phyloP scores from a whole-genome alignment of 1,140 invertebrate species.

The Phenacoccus solenopsis region DNA sequence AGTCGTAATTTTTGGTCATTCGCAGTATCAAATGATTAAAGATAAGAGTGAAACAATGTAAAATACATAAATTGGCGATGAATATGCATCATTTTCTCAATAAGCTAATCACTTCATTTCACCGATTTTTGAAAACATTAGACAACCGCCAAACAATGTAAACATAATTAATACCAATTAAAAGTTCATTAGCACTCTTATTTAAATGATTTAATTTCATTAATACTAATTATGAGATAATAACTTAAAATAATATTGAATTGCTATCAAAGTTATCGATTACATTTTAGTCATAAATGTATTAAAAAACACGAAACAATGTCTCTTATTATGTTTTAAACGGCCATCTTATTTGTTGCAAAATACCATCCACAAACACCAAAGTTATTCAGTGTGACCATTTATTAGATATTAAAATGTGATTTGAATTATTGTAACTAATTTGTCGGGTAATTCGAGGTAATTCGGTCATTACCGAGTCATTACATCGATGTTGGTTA shows the following conservation, averaged over 20 bases:
- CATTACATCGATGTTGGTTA: too few species aligned
- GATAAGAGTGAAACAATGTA: background rate
- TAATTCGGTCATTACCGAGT: too few species aligned
- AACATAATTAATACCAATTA: constrained; percentile 17
- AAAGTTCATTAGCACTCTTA: constrained; percentile 3
- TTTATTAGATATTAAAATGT: background rate
- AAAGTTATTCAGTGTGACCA: background rate
- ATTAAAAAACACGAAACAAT: constrained; percentile 10
- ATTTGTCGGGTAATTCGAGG: too few species aligned
- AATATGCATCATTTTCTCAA: background rate
- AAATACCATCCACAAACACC: constrained; percentile 10
- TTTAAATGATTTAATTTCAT: background rate
- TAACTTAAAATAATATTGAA: background rate
- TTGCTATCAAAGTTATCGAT: background rate
- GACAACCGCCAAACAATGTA: constrained; percentile 17
- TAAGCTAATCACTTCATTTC: background rate
- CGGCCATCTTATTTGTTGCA: constrained; percentile 16
- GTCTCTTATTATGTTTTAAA: constrained; percentile 11
- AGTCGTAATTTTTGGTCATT: background rate
- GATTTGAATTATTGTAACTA: background rate
- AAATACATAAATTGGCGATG: background rate
- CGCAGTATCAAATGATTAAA: background rate
- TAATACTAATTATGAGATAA: background rate
- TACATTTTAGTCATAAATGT: background rate
- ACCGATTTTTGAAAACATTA: constrained; percentile 16